phyloP scores from a whole-genome alignment of 1,140 invertebrate genomes.

The Samia ricini region DNA sequence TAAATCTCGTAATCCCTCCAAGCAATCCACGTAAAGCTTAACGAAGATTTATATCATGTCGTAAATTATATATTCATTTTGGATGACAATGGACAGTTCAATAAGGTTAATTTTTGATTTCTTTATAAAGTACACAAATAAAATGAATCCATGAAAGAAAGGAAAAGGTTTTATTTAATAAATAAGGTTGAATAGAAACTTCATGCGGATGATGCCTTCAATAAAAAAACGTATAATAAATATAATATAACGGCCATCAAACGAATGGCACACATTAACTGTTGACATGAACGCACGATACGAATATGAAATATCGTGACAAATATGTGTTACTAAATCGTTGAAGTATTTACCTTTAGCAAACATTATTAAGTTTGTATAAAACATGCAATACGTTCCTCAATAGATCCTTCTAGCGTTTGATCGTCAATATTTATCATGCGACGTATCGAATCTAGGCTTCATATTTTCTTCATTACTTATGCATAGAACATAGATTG shows the following conservation, averaged over 20 bases:
- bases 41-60: no score
- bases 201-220: no score
- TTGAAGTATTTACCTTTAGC: background rate
- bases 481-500: constrained; percentile 74
- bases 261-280: background rate
- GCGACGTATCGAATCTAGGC: constrained; percentile 43
- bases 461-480: constrained; percentile 65
- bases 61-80: no score
- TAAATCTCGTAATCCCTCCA: no score
- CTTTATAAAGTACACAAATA: no score
- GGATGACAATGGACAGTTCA: no score
- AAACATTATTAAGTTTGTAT: constrained; percentile 21
- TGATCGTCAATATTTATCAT: constrained; percentile 53
- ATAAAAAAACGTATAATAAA: no score
- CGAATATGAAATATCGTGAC: background rate
- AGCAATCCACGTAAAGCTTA: no score
- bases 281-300: background rate
- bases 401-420: constrained; percentile 27
- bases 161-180: no score
- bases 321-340: background rate
- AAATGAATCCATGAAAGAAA: no score
- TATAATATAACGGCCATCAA: background rate
- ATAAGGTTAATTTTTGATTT: no score
- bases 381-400: constrained; percentile 14
- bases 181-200: no score